These are phyloP conservation scores for Rhagoletis pomonella DNA, from an alignment of 1,140 invertebrate genomes.

Conservation along the genomic window DNA sequence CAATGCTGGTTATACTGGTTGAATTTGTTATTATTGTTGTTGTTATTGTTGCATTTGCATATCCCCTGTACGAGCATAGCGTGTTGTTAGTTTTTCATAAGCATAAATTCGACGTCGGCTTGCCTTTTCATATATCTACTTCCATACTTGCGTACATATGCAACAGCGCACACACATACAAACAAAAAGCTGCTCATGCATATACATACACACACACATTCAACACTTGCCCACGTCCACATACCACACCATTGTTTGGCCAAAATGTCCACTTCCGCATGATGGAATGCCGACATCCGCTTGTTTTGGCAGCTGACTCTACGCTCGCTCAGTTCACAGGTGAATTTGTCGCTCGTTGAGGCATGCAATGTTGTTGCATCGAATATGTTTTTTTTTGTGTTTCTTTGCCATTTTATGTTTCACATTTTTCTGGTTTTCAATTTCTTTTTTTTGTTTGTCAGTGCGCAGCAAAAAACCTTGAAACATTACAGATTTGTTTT, in stretches of 20 bases:
- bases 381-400: background rate
- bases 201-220: background rate
- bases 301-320: constrained; percentile 51
- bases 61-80: background rate
- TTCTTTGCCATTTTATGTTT: background rate
- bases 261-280: constrained; percentile 51
- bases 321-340: constrained; percentile 11
- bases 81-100: constrained; percentile 18
- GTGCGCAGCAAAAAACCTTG: background rate
- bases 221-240: background rate
- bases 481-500: constrained; percentile 32
- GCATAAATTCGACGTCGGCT: too few species aligned
- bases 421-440: too few species aligned
- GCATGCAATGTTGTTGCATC: constrained; percentile 38
- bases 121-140: background rate
- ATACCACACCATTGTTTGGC: constrained; percentile 30
- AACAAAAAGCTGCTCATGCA: background rate
- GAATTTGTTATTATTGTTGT: background rate
- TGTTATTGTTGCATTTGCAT: constrained; percentile 41
- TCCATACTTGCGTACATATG: background rate
- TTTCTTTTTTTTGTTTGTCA: background rate
- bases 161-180: background rate
- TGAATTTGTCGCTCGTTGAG: constrained; percentile 10
- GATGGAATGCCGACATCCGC: constrained; percentile 37
- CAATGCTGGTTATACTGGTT: background rate